phyloP scores from a whole-genome alignment of 1,140 invertebrate species.

The Nixonia krombeini region DNA sequence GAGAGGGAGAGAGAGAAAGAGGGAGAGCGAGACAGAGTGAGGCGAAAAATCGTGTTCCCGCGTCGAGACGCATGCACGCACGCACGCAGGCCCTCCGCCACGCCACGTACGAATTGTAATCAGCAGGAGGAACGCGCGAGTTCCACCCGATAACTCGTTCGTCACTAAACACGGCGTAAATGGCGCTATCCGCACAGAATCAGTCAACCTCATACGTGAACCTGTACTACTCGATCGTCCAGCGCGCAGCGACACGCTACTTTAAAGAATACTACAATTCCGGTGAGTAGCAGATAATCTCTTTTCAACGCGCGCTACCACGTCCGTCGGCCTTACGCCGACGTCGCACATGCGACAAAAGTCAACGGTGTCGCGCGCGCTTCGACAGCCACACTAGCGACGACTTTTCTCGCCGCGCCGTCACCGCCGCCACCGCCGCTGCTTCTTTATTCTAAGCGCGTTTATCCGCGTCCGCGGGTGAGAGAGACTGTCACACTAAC shows the following conservation, averaged over 20 bases:
- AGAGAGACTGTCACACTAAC: slow-evolving; percentile 38
- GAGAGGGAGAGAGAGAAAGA: too few species aligned
- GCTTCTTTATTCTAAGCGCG: neutral
- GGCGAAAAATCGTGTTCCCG: too few species aligned
- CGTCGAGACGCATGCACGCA: slow-evolving; percentile 38
- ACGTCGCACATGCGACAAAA: neutral
- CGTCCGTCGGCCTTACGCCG: slow-evolving; percentile 8
- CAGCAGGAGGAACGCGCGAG: neutral
- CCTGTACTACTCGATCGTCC: slow-evolving; percentile 72
- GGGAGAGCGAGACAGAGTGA: too few species aligned
- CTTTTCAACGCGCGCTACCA: neutral
- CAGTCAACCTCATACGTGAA: slow-evolving; percentile 71
- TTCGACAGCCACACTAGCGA: too few species aligned
- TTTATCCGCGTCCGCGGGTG: slow-evolving; percentile 17
- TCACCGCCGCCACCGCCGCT: too few species aligned
- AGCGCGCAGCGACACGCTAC: slow-evolving; percentile 70
- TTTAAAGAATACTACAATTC: slow-evolving; percentile 73
- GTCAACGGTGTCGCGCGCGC: too few species aligned
- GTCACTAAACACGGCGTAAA: slow-evolving; percentile 61
- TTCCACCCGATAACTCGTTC: slow-evolving; percentile 12
- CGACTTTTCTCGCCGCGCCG: too few species aligned
- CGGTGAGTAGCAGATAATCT: slow-evolving; percentile 65
- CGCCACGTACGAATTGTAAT: slow-evolving; percentile 23
- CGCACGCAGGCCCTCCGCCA: too few species aligned
- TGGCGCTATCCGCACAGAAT: slow-evolving; percentile 72